Base-by-base conservation (phyloP, 2,797 vertebrate species). In the Acropternis orthonyx region DNA sequence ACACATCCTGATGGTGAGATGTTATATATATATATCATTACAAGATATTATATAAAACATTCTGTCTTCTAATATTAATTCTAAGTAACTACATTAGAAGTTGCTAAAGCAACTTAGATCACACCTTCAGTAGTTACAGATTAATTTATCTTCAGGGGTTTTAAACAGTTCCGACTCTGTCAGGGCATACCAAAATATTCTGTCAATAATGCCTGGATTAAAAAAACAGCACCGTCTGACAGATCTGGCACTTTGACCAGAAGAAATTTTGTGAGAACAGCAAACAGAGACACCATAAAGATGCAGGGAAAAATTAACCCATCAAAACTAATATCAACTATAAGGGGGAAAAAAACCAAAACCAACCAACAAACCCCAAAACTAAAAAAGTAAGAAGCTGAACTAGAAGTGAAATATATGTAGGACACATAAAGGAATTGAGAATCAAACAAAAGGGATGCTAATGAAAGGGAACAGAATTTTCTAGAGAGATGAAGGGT, bases 401-500 rank as follows among this genome's bases (percentile, higher is more conserved):
- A 76, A 73, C 14, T 55, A 55, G 49, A 71, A 74, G 18, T 49
- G 17, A 83, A 91, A 56, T n/a, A 26, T 6, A 46, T 12, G 19
- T 27, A 77, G 44, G 18, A 77, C 26, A 55, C 30, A 52, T 12
- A 85, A 91, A 73, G 21, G 20, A 94, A 46, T 2, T 46, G 26
- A 79, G 22, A 88, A 81, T 54, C 24, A 82, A 91, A 87, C 61
- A 63, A 76, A 94, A 76, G 26, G 6, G 3, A 75, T 71, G 36
- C 17, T 69, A 93, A 88, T 79, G 46, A 82, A 90, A 95, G 55
- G 24, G 65, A 91, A 71, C 20, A 67, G 41, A 77, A 61, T 85
- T 91, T 95, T 93, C 87, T 85, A 75, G 89, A 93, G 44, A 87
- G 17, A 87, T 21, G 26, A 51, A 76, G 30, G 20, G 34, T 43